phyloP scores from a whole-genome alignment of 2,797 vertebrate genomes.

The Sebastes kiyomatsui region DNA sequence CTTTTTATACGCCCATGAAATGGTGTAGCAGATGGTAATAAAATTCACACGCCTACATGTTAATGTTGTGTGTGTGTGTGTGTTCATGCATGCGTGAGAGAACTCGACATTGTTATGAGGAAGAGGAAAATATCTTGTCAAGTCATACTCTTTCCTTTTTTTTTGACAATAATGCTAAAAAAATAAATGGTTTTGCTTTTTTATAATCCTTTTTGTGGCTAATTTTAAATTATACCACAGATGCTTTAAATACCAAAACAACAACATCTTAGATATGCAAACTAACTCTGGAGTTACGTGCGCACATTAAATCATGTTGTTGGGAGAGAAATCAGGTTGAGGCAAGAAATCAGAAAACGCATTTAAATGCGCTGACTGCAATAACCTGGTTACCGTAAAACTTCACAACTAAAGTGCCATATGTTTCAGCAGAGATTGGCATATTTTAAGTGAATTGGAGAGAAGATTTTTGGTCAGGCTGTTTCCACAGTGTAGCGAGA shows the following conservation, averaged over 20 bases:
- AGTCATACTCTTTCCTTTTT: neutral
- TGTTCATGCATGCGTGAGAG: constrained; percentile 7
- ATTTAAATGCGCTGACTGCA: constrained; percentile 20
- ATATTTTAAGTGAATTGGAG: neutral
- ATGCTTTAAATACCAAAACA: constrained; percentile 1
- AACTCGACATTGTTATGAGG: neutral
- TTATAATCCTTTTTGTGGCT: neutral
- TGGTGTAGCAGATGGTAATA: constrained; percentile 76
- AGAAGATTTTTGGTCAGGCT: neutral
- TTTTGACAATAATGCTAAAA: neutral
- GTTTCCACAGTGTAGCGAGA: neutral
- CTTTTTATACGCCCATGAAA: constrained; percentile 75
- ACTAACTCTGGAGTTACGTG: constrained; percentile 13
- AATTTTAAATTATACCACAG: neutral
- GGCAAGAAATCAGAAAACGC: constrained; percentile 28
- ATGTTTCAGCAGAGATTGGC: neutral
- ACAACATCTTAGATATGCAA: constrained; percentile 13
- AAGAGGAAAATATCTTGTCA: neutral
- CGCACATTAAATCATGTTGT: constrained; percentile 32
- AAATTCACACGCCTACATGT: constrained; percentile 61
- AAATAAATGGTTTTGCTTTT: neutral
- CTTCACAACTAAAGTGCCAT: neutral
- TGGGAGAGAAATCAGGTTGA: constrained; percentile 24
- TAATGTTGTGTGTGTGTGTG: constrained; percentile 41
- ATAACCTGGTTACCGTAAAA: constrained; percentile 20